Evolutionary conservation across 2,888 invertebrate genomes (phyloP).

Genomic region (Epinotia bilunana): DNA sequence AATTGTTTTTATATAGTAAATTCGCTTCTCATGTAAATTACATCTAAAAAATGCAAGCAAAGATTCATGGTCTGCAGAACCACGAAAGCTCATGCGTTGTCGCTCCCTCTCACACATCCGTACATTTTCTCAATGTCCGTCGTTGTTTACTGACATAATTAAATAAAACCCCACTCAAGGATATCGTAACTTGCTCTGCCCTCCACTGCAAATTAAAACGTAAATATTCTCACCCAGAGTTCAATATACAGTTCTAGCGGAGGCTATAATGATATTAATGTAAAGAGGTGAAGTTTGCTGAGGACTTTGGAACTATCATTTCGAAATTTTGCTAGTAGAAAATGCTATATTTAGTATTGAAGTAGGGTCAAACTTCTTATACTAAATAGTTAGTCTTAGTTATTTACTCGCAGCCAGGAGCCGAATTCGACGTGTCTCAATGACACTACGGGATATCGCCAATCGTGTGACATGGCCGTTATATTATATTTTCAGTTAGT

Average conservation of each 20-base stretch:
- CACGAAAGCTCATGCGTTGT: not conserved
- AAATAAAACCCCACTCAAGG: conserved; percentile 44
- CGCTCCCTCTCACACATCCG: conserved; percentile 18
- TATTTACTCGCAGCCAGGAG: too few relatives aligned
- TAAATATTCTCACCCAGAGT: not conserved
- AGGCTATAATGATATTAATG: conserved; percentile 39
- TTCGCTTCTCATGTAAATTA: too few relatives aligned
- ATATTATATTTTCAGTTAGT: too few relatives aligned
- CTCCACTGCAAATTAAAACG: conserved; percentile 4
- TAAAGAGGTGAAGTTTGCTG: conserved; percentile 35
- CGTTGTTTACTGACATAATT: conserved; percentile 45
- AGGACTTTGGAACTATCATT: conserved; percentile 20
- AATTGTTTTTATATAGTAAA: too few relatives aligned
- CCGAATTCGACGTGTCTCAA: too few relatives aligned
- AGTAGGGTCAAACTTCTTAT: not conserved
- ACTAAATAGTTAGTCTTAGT: not conserved
- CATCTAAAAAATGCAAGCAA: too few relatives aligned
- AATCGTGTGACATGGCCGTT: too few relatives aligned
- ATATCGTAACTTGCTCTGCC: conserved; percentile 30
- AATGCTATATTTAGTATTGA: conserved; percentile 9
- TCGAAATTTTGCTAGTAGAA: conserved; percentile 22
- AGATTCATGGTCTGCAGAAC: conserved; percentile 11
- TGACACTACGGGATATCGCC: too few relatives aligned
- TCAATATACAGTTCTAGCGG: not conserved
- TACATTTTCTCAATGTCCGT: conserved; percentile 42